phyloP scores from a whole-genome alignment of 1,140 invertebrate species.

The Planococcus citri region DNA sequence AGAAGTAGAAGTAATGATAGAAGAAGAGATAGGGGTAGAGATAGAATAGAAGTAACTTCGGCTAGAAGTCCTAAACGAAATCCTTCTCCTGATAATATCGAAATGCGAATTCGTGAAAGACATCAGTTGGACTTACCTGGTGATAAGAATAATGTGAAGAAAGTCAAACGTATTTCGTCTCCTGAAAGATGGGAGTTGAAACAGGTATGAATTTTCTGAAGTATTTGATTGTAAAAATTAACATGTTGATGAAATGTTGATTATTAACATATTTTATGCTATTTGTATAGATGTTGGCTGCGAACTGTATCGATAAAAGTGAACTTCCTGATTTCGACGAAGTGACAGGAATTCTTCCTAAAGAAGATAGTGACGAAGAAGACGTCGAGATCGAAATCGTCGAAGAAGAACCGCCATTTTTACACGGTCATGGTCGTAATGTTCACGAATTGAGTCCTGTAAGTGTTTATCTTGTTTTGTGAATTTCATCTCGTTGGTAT shows the following conservation, averaged over 20 bases:
- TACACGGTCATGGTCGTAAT: conserved; percentile 77
- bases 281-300: conserved; percentile 37
- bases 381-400: conserved; percentile 99
- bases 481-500: neutral
- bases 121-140: conserved; percentile 42
- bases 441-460: conserved; percentile 87
- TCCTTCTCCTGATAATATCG: conserved; percentile 50
- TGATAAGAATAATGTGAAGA: conserved; percentile 55
- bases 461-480: conserved; percentile 7
- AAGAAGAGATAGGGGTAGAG: neutral
- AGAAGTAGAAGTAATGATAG: neutral
- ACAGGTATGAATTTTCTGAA: conserved; percentile 32
- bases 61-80: neutral
- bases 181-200: conserved; percentile 90
- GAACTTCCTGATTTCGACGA: conserved; percentile 87
- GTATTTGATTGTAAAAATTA: no score
- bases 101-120: conserved; percentile 60
- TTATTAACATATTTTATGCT: neutral
- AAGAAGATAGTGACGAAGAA: conserved; percentile 86
- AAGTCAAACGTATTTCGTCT: conserved; percentile 84
- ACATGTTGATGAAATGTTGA: neutral
- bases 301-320: conserved; percentile 54
- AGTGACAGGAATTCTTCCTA: conserved; percentile 72
- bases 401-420: conserved; percentile 95
- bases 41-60: neutral